These are phyloP conservation scores for Dusona sp. DNA, from an alignment of 2,888 invertebrate genomes.

Conservation along the genomic window DNA sequence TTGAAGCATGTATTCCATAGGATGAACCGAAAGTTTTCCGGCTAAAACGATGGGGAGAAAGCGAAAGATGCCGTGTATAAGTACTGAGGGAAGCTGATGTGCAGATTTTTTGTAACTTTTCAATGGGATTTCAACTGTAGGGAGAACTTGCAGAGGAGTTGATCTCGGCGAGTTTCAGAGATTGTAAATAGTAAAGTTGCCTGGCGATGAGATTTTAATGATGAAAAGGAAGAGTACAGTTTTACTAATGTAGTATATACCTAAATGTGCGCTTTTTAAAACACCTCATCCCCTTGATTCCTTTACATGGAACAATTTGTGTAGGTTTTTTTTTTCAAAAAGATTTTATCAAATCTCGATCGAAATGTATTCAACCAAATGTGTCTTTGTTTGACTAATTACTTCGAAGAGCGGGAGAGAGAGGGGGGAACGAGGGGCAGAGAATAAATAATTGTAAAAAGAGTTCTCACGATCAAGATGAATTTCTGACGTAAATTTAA, in stretches of 20 bases:
- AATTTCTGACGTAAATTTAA: neutral
- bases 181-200: slow-evolving; percentile 42
- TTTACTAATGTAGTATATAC: neutral
- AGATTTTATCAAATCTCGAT: too few relatives aligned
- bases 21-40: slow-evolving; percentile 31
- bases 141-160: slow-evolving; percentile 2
- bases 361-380: too few relatives aligned
- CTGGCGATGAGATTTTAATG: slow-evolving; percentile 37
- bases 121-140: slow-evolving; percentile 45
- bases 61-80: slow-evolving; percentile 4
- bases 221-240: slow-evolving; percentile 27
- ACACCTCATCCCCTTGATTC: neutral
- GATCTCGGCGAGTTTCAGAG: slow-evolving; percentile 29
- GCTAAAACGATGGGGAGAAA: slow-evolving; percentile 23
- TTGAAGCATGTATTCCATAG: neutral
- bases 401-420: neutral
- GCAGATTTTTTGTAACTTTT: slow-evolving; percentile 48
- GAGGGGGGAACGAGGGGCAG: too few relatives aligned
- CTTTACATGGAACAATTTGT: neutral
- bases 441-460: neutral
- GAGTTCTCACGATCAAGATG: neutral
- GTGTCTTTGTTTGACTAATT: neutral
- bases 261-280: neutral
- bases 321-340: slow-evolving; percentile 1
- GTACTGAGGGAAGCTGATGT: slow-evolving; percentile 5